These are phyloP conservation scores for Erythrocercus mccallii DNA, from an alignment of 2,113 vertebrate species.

Conservation along the genomic window DNA sequence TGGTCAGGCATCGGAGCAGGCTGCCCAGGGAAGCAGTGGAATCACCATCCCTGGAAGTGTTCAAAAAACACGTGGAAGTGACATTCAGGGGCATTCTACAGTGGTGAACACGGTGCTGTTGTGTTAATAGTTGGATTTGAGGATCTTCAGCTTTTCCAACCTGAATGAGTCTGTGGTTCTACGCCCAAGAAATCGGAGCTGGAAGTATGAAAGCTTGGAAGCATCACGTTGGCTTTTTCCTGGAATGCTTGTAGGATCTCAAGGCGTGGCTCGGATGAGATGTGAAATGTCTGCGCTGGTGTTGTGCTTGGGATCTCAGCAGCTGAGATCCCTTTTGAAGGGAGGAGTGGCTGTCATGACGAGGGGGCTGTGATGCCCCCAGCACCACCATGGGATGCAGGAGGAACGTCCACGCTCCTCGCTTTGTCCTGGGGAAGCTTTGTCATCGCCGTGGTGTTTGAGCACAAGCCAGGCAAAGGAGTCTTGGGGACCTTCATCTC, in stretches of 20 bases:
- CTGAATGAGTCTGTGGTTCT: not conserved
- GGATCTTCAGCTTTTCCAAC: not conserved
- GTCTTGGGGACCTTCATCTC: not conserved
- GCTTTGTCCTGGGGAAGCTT: not conserved
- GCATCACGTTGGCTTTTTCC: not conserved
- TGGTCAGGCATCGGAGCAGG: not conserved
- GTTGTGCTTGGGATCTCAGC: not conserved
- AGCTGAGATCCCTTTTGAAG: constrained; percentile 10
- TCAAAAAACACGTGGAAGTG: not conserved
- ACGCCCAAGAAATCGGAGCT: fast-evolving
- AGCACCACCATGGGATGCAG: not conserved
- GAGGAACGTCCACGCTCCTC: fast-evolving
- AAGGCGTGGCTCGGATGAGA: not conserved
- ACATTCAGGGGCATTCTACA: too few species aligned
- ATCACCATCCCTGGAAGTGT: not conserved
- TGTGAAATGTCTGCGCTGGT: not conserved
- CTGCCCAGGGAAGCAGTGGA: not conserved
- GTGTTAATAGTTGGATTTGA: not conserved
- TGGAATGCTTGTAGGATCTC: not conserved
- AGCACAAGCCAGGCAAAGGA: not conserved
- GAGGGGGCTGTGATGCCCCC: not conserved
- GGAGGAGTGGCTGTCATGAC: not conserved
- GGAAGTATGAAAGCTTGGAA: not conserved
- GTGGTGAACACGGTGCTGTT: not conserved
- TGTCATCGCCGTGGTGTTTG: not conserved